phyloP scores from a whole-genome alignment of 2,888 invertebrate species.

The Dryomyza anilis region DNA sequence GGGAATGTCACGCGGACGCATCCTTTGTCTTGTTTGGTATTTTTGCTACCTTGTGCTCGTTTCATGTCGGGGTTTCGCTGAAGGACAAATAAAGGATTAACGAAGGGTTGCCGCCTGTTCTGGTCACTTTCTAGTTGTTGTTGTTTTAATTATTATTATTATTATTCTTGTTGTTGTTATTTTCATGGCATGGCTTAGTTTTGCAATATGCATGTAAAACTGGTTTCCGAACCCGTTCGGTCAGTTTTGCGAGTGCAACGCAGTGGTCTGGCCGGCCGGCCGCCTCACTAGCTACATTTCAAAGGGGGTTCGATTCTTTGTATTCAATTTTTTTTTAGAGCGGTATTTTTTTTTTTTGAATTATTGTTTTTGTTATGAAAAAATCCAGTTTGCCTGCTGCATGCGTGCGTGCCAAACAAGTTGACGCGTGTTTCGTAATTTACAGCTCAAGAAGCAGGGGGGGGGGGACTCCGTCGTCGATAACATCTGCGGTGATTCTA shows the following conservation, averaged over 20 bases:
- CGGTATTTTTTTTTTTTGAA: not conserved
- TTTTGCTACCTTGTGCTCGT: no score
- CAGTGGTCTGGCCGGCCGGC: not conserved
- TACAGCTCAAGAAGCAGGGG: constrained; percentile 33
- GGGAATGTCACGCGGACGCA: not conserved
- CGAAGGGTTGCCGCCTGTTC: not conserved
- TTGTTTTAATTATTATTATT: no score
- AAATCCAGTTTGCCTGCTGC: constrained; percentile 13
- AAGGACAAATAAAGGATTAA: not conserved
- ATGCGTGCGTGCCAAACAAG: constrained; percentile 39
- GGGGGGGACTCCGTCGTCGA: no score
- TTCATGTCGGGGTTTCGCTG: not conserved
- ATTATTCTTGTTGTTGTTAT: no score
- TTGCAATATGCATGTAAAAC: no score
- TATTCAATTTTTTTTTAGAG: not conserved
- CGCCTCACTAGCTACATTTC: not conserved
- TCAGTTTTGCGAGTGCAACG: not conserved
- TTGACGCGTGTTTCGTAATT: constrained; percentile 43
- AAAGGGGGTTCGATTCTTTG: constrained; percentile 6
- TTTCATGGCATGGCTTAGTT: no score
- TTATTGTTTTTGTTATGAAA: not conserved
- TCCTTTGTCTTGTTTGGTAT: no score
- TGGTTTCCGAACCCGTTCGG: not conserved
- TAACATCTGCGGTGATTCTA: constrained; percentile 50
- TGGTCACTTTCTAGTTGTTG: not conserved